Percentiles rank a stretch among this genome's conserved stretches.
Conservation (phyloP, 2,888 invertebrate species). For the Phengaris alcon region DNA sequence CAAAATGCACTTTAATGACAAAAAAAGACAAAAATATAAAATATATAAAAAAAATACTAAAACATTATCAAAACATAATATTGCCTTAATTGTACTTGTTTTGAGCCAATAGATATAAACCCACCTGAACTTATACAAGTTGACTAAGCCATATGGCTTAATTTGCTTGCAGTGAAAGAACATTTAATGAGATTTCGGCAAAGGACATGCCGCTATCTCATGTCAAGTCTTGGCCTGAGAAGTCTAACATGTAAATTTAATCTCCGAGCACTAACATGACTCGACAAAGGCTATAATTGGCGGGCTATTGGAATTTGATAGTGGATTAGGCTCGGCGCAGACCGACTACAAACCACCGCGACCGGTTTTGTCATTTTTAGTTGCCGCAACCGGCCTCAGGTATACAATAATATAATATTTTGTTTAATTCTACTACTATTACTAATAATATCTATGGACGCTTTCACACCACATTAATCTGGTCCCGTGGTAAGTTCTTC, state of each 20-base stretch:
- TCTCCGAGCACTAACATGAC: conserved; percentile 29
- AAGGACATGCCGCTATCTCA: neutral
- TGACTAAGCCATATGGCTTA: neutral
- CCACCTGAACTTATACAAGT: too few species aligned
- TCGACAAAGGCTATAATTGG: conserved; percentile 29
- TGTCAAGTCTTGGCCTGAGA: neutral
- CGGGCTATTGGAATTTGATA: conserved; percentile 30
- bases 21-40: too few species aligned
- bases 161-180: neutral
- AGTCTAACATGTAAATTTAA: conserved; percentile 31
- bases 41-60: too few species aligned
- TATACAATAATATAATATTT: too few species aligned
- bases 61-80: too few species aligned
- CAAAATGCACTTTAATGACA: too few species aligned
- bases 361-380: neutral
- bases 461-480: too few species aligned
- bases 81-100: too few species aligned
- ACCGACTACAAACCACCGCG: neutral
- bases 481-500: too few species aligned
- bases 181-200: neutral
- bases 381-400: too few species aligned
- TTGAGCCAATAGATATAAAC: neutral
- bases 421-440: too few species aligned
- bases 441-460: too few species aligned
- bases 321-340: conserved; percentile 21